Base-by-base conservation (phyloP, 2,888 invertebrate genomes). In the Nudaria mundana region DNA sequence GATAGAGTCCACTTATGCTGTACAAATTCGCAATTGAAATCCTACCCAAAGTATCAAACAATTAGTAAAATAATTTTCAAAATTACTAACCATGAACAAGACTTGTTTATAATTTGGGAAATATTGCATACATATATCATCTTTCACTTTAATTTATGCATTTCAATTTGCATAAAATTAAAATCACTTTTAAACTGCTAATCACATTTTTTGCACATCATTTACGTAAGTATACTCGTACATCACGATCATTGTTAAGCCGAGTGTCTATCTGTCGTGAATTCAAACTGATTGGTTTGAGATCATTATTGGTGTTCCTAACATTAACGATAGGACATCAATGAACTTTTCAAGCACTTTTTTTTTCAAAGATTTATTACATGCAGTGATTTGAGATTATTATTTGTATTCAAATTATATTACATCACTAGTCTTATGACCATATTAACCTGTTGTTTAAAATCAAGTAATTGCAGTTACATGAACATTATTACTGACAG, bases 141-240 rank as follows among this genome's bases (percentile, higher is more conserved):
- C 56, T 56, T 56, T 56, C 56, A 42, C 56, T 56, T 48, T 28
- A 36, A 40, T 40, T 41, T 42, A 37, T 46, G 49, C 30, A 32
- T 22, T 42, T 40, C 24, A 20, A 47, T 13, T 44, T 41, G 33
- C 13, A 12, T 18, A 31, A 20, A 23, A 7, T 30, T 28, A 15
- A 26, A 28, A 29, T 16, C 11, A 15, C n/a, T 24, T 37, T 37
- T 24, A 16, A 16, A 18, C 30, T 11, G 16, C 16, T 16, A 30
- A 37, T 37, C 16, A 37, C 23, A 30, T 30, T 30, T 30, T 20
- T 5, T 10, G 18, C 18, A 30, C 18, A 18, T 30, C 18, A 28
- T 28, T 28, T 28, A 14, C 13, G 13, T 28, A 28, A 14, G 28
- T 28, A 28, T 26, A 18, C 4, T 18, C 3, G 5, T 5, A n/a